Percentiles rank a stretch among this genome's conserved stretches.
These are phyloP conservation scores for Phaethon lepturus DNA, from an alignment of 2,113 vertebrate species.

Conservation along the genomic window DNA sequence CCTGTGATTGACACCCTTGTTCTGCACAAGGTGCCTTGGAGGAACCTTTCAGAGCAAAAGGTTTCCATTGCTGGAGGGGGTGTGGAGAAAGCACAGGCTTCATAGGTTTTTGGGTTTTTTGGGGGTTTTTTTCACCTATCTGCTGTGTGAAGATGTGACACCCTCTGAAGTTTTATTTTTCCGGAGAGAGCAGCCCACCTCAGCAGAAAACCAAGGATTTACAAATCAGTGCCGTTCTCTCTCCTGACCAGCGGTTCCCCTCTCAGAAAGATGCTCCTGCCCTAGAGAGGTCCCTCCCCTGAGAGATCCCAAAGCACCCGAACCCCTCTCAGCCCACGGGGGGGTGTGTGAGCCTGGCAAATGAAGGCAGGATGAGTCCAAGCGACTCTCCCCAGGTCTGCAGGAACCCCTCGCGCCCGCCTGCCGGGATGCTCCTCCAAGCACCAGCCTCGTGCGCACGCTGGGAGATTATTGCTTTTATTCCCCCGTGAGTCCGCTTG, in stretches of 20 bases:
- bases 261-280: not conserved
- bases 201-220: not conserved
- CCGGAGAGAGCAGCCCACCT: not conserved
- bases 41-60: constrained; percentile 37
- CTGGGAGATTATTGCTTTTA: not conserved
- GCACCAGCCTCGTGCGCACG: not conserved
- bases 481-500: not conserved
- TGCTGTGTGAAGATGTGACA: not conserved
- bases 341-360: not conserved
- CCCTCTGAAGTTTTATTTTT: not conserved
- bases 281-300: not conserved
- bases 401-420: fast-evolving
- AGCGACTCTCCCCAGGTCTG: not conserved
- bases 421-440: not conserved
- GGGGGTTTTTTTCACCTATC: fast-evolving
- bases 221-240: not conserved
- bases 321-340: not conserved
- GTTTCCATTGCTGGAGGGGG: constrained; percentile 47
- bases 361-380: not conserved
- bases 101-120: not conserved
- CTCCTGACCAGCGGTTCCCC: not conserved
- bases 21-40: constrained; percentile 41
- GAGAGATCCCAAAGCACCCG: not conserved
- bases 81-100: constrained; percentile 30
- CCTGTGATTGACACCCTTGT: constrained; percentile 52